Conservation (phyloP, 1,140 invertebrate species). For the Brachionus asplanchnoidis region DNA sequence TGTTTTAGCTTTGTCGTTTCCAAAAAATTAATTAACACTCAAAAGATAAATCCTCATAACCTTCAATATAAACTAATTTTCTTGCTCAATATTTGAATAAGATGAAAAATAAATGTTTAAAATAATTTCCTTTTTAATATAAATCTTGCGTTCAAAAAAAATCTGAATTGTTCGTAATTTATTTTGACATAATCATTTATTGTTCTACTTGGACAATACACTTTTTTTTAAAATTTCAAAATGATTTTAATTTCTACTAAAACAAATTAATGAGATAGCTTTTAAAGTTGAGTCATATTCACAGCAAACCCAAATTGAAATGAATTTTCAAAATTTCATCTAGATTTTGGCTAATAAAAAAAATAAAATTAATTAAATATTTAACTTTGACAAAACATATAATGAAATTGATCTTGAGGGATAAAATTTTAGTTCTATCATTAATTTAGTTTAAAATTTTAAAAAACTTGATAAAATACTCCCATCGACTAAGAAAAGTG, state of each 20-base stretch:
- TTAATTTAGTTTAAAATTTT: neutral
- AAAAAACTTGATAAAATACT: neutral
- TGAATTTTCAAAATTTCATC: neutral
- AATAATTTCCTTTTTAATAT: neutral
- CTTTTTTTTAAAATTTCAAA: neutral
- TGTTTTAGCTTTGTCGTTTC: neutral
- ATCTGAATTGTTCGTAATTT: neutral
- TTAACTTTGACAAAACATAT: neutral
- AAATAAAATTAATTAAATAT: neutral
- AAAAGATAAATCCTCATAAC: neutral
- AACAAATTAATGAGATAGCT: neutral
- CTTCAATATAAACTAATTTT: neutral
- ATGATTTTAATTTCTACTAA: neutral
- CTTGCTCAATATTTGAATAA: neutral
- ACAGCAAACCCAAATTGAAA: neutral
- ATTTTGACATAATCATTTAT: neutral
- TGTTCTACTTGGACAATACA: neutral
- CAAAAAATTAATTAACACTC: neutral
- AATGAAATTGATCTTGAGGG: conserved; percentile 16
- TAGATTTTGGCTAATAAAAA: neutral
- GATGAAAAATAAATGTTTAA: neutral
- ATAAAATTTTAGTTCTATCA: neutral
- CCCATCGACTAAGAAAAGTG: neutral
- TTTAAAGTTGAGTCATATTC: neutral
- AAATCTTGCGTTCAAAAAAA: neutral